Conservation (phyloP, 2,888 invertebrate species). For the Eristalis pertinax region DNA sequence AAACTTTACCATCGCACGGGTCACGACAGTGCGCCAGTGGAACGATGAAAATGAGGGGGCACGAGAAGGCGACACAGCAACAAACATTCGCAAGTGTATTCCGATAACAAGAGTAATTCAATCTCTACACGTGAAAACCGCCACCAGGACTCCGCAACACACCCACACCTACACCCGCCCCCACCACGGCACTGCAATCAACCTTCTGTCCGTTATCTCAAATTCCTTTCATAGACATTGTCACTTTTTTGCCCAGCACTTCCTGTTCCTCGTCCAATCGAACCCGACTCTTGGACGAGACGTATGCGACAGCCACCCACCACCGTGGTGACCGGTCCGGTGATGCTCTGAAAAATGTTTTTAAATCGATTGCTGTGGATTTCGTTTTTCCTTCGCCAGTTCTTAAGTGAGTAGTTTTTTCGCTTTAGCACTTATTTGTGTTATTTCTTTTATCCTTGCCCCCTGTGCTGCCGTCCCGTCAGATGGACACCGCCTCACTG, state of each 20-base stretch:
- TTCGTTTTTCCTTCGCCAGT: constrained; percentile 22
- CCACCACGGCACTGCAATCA: constrained; percentile 23
- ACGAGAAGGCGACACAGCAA: neutral
- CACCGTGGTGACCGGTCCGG: constrained; percentile 10
- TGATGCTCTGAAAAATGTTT: constrained; percentile 47
- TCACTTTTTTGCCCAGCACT: constrained; percentile 30
- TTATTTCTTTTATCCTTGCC: constrained; percentile 3
- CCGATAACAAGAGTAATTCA: constrained; percentile 43
- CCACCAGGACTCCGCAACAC: constrained; percentile 12
- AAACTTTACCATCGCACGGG: constrained; percentile 1
- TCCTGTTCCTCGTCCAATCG: neutral
- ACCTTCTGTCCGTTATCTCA: constrained; percentile 47
- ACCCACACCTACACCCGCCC: neutral
- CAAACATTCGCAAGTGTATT: constrained; percentile 26
- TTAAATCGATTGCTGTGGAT: constrained; percentile 53
- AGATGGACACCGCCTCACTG: neutral
- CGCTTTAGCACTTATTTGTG: constrained; percentile 30
- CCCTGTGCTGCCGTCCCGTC: neutral
- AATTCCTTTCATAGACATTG: constrained; percentile 42
- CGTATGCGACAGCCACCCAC: neutral
- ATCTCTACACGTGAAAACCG: constrained; percentile 36
- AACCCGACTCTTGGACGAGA: neutral
- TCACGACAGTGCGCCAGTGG: neutral
- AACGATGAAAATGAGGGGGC: neutral
- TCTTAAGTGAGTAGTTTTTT: constrained; percentile 44